phyloP scores from a whole-genome alignment of 2,888 invertebrate genomes.

The Nemotelus pantherinus region DNA sequence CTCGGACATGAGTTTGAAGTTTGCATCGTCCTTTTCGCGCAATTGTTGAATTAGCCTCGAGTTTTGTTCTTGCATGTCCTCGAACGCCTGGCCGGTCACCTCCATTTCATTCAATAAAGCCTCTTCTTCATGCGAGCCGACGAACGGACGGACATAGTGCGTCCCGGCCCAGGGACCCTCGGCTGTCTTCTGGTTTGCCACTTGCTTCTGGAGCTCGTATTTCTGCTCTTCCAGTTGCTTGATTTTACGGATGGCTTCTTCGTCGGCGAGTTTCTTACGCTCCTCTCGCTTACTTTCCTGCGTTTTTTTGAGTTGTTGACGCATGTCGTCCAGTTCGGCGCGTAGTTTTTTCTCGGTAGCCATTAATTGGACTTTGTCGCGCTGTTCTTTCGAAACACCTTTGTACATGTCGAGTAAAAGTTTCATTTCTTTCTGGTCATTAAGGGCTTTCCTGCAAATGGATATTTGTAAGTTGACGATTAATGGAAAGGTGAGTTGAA shows the following conservation, averaged over 20 bases:
- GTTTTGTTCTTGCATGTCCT: slow-evolving; percentile 99
- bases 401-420: slow-evolving; percentile 95
- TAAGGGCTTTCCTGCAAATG: slow-evolving; percentile 80
- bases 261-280: slow-evolving; percentile 89
- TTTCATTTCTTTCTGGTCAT: slow-evolving; percentile 95
- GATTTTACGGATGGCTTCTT: slow-evolving; percentile 93
- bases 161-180: slow-evolving; percentile 66
- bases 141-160: slow-evolving; percentile 74
- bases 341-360: slow-evolving; percentile 91
- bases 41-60: slow-evolving; percentile 93
- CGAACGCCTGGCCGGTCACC: slow-evolving; percentile 98
- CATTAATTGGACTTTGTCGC: slow-evolving; percentile 96
- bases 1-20: slow-evolving; percentile 98
- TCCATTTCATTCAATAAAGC: slow-evolving; percentile 98
- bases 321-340: slow-evolving; percentile 89
- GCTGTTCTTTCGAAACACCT: slow-evolving; percentile 94
- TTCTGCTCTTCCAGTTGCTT: slow-evolving; percentile 94
- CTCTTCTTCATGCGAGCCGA: slow-evolving; percentile 89
- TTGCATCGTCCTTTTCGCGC: slow-evolving; percentile 96
- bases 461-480: background rate
- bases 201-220: slow-evolving; percentile 89
- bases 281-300: slow-evolving; percentile 94
- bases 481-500: background rate
- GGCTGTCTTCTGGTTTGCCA: slow-evolving; percentile 83
- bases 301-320: slow-evolving; percentile 85